Evolutionary conservation across 2,888 invertebrate genomes (phyloP).

Genomic region (Acleris literana): DNA sequence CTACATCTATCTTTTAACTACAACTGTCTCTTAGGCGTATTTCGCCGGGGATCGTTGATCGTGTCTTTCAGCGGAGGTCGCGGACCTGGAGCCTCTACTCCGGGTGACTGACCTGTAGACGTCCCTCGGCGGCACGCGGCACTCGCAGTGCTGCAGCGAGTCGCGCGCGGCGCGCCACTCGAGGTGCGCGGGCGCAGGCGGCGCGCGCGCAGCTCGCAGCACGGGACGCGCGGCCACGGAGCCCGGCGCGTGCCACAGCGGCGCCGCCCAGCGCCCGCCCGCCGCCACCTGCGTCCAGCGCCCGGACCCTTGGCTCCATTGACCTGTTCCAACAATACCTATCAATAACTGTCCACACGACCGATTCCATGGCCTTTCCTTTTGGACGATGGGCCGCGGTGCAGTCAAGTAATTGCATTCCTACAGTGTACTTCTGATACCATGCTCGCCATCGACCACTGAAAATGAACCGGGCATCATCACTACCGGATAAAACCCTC

Average conservation of each 20-base stretch:
- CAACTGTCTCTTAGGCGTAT: too few species aligned
- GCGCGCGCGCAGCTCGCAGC: constrained; percentile 65
- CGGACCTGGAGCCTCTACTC: background rate
- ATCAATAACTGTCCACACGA: background rate
- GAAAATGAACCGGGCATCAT: too few species aligned
- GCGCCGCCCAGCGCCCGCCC: constrained; percentile 87
- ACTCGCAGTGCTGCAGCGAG: constrained; percentile 63
- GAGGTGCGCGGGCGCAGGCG: constrained; percentile 53
- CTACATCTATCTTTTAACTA: background rate
- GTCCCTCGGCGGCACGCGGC: constrained; percentile 63
- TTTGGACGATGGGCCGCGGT: too few species aligned
- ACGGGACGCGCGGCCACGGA: constrained; percentile 90
- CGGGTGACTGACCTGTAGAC: constrained; percentile 56
- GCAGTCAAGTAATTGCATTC: too few species aligned
- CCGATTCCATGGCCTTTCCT: background rate
- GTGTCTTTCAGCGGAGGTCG: background rate
- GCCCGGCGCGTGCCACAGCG: constrained; percentile 89
- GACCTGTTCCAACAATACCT: constrained; percentile 47
- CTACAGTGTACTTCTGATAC: too few species aligned
- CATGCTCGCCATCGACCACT: too few species aligned
- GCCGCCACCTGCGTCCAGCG: constrained; percentile 71
- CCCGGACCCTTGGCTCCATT: constrained; percentile 43
- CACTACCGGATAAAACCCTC: too few species aligned
- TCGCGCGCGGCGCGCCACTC: constrained; percentile 63
- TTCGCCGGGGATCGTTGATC: background rate